These are phyloP conservation scores for Scolanthus callimorphus DNA, from an alignment of 92 coral and sea anemone species.

Conservation along the genomic window DNA sequence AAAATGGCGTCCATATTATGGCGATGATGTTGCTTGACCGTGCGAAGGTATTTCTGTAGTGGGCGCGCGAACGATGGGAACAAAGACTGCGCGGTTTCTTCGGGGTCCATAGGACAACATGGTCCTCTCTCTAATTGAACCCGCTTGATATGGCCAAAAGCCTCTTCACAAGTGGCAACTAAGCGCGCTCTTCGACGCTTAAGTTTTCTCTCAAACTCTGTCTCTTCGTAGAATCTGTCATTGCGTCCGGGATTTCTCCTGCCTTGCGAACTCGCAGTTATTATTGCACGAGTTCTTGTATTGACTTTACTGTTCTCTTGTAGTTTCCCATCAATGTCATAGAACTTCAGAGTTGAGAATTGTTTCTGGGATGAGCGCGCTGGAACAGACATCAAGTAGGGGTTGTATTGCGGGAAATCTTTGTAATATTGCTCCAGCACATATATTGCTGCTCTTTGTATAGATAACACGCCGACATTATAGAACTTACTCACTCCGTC, in stretches of 20 bases:
- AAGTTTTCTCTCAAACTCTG: slow-evolving; percentile 80
- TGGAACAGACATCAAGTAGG: slow-evolving; percentile 84
- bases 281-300: slow-evolving; percentile 88
- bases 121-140: slow-evolving; percentile 93
- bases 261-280: slow-evolving; percentile 88
- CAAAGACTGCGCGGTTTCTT: slow-evolving; percentile 96
- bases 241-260: slow-evolving; percentile 92
- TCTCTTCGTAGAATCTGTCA: slow-evolving; percentile 97
- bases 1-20: slow-evolving; percentile 95
- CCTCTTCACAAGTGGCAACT: slow-evolving; percentile 84
- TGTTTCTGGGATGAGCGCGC: slow-evolving; percentile 83
- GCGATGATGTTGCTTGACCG: slow-evolving; percentile 96
- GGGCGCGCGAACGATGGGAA: slow-evolving; percentile 99
- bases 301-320: slow-evolving; percentile 75
- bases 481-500: slow-evolving; percentile 87
- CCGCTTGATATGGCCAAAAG: slow-evolving; percentile 89
- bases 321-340: slow-evolving; percentile 90
- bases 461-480: slow-evolving; percentile 87
- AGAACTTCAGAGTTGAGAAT: slow-evolving; percentile 92
- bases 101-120: slow-evolving; percentile 97
- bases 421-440: slow-evolving; percentile 95
- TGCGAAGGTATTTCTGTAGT: slow-evolving; percentile 90
- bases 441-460: slow-evolving; percentile 89
- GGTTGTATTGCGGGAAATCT: slow-evolving; percentile 97
- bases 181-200: slow-evolving; percentile 88